Percentiles rank a stretch among this genome's conserved stretches.
These are phyloP conservation scores for Sanderia malayensis DNA, from an alignment of 30 jellyfish, hydroid and myxozoan genomes.

Conservation along the genomic window DNA sequence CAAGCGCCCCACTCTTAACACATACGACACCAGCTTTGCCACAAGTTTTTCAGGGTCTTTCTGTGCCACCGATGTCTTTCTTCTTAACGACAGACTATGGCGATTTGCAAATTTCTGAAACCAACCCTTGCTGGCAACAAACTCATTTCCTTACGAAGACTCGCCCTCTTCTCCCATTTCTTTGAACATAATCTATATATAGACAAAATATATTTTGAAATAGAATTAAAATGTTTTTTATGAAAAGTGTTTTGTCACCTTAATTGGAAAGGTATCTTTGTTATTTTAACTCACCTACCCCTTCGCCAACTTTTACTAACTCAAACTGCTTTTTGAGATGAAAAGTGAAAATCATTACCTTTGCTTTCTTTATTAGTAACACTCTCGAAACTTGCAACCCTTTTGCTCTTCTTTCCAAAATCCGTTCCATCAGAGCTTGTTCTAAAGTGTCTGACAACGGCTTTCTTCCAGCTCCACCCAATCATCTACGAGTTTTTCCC, in stretches of 20 bases:
- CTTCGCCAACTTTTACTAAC: too few relatives aligned
- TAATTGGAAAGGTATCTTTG: too few relatives aligned
- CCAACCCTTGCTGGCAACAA: constrained; percentile 22
- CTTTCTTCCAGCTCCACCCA: constrained; percentile 34
- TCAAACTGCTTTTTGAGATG: too few relatives aligned
- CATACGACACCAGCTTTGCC: constrained; percentile 8
- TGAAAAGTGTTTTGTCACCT: too few relatives aligned
- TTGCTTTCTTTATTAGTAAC: constrained; percentile 31
- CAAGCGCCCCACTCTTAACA: constrained; percentile 14
- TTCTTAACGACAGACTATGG: constrained; percentile 15
- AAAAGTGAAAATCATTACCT: too few relatives aligned
- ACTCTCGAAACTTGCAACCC: constrained; percentile 28
- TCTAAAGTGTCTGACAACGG: constrained; percentile 14
- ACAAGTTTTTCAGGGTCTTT: constrained; percentile 15
- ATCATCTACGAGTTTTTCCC: background rate
- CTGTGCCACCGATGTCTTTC: constrained; percentile 32
- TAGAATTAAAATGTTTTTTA: too few relatives aligned
- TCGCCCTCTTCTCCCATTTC: constrained; percentile 3
- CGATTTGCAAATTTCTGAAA: constrained; percentile 16
- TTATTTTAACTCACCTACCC: too few relatives aligned
- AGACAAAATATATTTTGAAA: too few relatives aligned
- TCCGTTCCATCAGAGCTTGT: constrained; percentile 29
- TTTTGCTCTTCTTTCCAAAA: constrained; percentile 30
- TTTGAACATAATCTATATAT: too few relatives aligned
- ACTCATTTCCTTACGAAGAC: background rate